Evolutionary conservation across 2,888 invertebrate genomes (phyloP).

Genomic region (Andrena praecox): DNA sequence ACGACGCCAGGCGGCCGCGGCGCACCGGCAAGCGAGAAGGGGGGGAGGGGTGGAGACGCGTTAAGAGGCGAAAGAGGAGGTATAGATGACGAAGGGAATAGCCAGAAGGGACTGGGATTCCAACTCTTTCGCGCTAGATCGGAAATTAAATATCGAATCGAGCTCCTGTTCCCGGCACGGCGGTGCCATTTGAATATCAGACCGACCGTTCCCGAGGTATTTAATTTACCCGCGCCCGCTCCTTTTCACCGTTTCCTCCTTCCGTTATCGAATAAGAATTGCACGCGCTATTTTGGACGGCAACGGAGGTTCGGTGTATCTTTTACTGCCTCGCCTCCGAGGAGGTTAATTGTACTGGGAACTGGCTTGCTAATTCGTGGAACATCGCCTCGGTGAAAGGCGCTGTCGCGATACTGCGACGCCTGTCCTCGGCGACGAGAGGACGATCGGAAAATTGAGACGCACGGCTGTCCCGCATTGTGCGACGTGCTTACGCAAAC

Average conservation of each 20-base stretch:
- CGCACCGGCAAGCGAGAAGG: not conserved
- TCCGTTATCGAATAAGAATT: not conserved
- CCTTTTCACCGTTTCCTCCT: not conserved
- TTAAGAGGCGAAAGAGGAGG: not conserved
- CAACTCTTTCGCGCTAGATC: conserved; percentile 2
- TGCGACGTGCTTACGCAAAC: conserved; percentile 64
- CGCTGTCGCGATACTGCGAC: too few species aligned
- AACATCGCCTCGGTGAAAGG: too few species aligned
- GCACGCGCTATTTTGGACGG: not conserved
- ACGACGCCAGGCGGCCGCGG: conserved; percentile 13
- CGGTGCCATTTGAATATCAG: conserved; percentile 1
- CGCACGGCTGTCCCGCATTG: conserved; percentile 54
- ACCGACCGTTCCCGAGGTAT: not conserved
- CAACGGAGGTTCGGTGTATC: too few species aligned
- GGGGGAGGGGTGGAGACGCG: not conserved
- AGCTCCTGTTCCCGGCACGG: not conserved
- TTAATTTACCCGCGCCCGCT: not conserved
- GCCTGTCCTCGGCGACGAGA: not conserved
- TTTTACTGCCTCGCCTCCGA: too few species aligned
- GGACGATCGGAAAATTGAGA: conserved; percentile 63
- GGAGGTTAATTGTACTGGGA: too few species aligned
- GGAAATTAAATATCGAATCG: conserved; percentile 34
- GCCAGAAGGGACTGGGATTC: not conserved
- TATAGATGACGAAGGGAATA: not conserved
- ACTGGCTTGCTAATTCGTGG: too few species aligned